A percentile compares a stretch with the other conserved stretches of the same genome.
phyloP scores from a whole-genome alignment of 2,888 invertebrate species.

The Pyrrhia umbra region DNA sequence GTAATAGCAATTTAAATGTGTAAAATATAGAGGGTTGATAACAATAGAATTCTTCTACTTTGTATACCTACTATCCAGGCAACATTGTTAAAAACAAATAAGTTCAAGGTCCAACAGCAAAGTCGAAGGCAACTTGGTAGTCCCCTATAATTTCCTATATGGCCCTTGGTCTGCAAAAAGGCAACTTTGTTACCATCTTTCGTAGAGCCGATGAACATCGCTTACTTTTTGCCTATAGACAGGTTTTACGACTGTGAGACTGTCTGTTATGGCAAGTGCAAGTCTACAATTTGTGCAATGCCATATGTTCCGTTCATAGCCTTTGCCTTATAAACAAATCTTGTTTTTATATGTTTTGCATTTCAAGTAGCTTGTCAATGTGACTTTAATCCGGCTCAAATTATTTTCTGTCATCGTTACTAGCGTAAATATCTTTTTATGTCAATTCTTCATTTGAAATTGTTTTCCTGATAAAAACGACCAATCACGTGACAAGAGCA shows the following conservation, averaged over 20 bases:
- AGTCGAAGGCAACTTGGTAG: constrained; percentile 30
- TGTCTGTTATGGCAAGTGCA: constrained; percentile 50
- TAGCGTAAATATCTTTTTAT: constrained; percentile 3
- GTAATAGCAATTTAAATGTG: background rate
- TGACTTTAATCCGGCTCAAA: constrained; percentile 9
- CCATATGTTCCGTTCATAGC: constrained; percentile 33
- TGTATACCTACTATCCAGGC: background rate
- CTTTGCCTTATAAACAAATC: constrained; percentile 55
- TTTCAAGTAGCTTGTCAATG: constrained; percentile 28
- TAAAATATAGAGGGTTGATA: background rate
- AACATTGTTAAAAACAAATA: constrained; percentile 17
- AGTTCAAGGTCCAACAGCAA: constrained; percentile 26
- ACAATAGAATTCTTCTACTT: background rate
- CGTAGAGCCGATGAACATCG: constrained; percentile 26
- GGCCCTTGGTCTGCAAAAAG: constrained; percentile 40
- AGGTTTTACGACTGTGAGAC: constrained; percentile 50
- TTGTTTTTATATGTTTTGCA: constrained; percentile 49
- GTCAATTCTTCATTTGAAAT: constrained; percentile 24
- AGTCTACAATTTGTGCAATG: constrained; percentile 45
- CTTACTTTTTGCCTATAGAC: constrained; percentile 52
- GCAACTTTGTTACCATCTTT: constrained; percentile 41
- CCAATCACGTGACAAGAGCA: constrained; percentile 40
- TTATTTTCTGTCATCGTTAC: constrained; percentile 14
- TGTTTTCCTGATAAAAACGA: constrained; percentile 36
- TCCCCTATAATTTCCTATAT: constrained; percentile 52